Evolutionary conservation across 2,113 vertebrate species (phyloP).

Genomic region (Ifrita kowaldi): DNA sequence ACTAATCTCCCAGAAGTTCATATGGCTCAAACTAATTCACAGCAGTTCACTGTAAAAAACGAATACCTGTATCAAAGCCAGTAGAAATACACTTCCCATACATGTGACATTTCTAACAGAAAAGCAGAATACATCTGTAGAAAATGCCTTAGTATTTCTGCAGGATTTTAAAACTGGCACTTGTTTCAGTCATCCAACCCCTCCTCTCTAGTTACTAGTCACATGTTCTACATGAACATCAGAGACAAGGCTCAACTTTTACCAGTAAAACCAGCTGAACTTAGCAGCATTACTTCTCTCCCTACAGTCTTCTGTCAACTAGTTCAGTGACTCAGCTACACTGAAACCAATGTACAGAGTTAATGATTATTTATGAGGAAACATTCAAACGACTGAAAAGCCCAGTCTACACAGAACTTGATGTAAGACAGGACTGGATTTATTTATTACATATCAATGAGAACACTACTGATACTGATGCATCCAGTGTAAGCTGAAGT

Average conservation of each 20-base stretch:
- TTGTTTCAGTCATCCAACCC: background rate
- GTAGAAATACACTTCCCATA: background rate
- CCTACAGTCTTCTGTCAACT: background rate
- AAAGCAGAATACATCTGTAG: background rate
- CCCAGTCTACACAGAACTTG: background rate
- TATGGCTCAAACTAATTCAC: background rate
- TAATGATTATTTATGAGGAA: background rate
- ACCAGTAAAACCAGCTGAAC: background rate
- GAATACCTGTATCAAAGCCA: background rate
- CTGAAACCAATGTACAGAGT: background rate
- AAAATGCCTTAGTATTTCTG: background rate
- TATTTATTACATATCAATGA: background rate
- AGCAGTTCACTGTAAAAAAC: background rate
- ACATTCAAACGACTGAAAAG: background rate
- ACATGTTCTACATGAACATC: background rate
- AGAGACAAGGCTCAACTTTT: background rate
- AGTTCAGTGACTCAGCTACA: background rate
- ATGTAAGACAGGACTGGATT: background rate
- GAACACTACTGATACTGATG: background rate
- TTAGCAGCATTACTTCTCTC: background rate
- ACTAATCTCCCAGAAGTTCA: background rate
- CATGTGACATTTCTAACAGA: background rate
- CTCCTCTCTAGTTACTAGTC: background rate
- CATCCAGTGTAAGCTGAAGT: background rate
- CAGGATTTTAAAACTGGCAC: background rate